A percentile compares a stretch with the other conserved stretches of the same genome.
phyloP scores from a whole-genome alignment of 2,113 vertebrate species.

The Puntigrus tetrazona region DNA sequence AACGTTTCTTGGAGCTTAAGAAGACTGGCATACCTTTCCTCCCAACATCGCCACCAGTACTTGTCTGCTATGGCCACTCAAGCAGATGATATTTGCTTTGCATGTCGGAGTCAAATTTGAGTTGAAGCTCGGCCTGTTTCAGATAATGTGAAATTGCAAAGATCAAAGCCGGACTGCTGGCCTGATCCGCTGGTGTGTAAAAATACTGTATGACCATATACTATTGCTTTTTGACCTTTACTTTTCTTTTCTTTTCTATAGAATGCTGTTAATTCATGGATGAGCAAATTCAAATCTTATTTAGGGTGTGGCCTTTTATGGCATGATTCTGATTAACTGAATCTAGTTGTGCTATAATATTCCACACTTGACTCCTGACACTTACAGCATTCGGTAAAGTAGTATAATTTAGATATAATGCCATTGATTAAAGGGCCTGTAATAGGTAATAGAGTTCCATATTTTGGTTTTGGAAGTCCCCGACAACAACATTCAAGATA shows the following conservation, averaged over 20 bases:
- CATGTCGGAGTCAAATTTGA: constrained; percentile 53
- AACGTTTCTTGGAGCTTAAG: constrained; percentile 18
- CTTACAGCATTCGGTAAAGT: background rate
- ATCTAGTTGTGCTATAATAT: background rate
- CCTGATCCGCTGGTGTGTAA: background rate
- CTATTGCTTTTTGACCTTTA: background rate
- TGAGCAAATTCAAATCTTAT: background rate
- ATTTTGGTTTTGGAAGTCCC: too few species aligned
- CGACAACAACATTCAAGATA: too few species aligned
- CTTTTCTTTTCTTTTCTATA: background rate
- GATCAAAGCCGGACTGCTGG: constrained; percentile 7
- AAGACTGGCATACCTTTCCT: constrained; percentile 44
- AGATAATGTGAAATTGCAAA: constrained; percentile 45
- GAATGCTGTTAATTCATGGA: background rate
- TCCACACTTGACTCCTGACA: background rate
- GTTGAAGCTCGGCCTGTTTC: constrained; percentile 41
- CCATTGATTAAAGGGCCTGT: too few species aligned
- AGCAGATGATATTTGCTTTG: constrained; percentile 53
- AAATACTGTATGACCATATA: too few species aligned
- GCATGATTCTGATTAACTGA: background rate
- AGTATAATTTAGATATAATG: too few species aligned
- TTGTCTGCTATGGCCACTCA: constrained; percentile 55
- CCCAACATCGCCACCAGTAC: constrained; percentile 41
- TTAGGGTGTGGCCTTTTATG: background rate
- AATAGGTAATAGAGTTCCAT: too few species aligned